Conservation (phyloP, 2,888 invertebrate genomes). For the Nephrotoma guestfalica region DNA sequence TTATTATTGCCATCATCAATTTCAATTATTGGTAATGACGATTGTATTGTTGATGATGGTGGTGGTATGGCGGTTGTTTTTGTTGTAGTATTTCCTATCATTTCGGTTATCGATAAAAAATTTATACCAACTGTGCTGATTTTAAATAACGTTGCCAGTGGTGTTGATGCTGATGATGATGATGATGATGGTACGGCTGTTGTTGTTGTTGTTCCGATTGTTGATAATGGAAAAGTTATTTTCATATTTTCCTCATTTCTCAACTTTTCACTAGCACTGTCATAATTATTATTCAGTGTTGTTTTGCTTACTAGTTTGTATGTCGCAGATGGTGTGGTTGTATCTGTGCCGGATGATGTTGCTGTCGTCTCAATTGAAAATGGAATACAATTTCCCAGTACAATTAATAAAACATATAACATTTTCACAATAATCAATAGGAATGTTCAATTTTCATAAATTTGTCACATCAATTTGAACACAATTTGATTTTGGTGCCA, state of each 20-base stretch:
- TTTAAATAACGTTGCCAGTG: background rate
- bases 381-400: conserved; percentile 1
- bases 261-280: background rate
- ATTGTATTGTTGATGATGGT: background rate
- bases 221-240: background rate
- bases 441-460: background rate
- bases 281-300: background rate
- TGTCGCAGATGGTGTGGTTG: background rate
- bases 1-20: background rate
- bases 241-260: background rate
- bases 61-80: background rate
- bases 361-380: background rate
- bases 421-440: background rate
- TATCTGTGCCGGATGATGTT: background rate
- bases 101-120: background rate
- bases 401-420: background rate
- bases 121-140: background rate
- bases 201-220: background rate
- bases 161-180: background rate
- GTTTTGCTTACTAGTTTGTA: background rate
- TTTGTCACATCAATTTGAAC: background rate
- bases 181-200: background rate
- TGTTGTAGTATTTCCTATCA: background rate
- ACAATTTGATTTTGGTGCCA: background rate
- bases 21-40: background rate